A percentile compares a stretch with the other conserved stretches of the same genome.
These are phyloP conservation scores for Charadrius vociferus DNA, from an alignment of 2,113 vertebrate genomes.

Conservation along the genomic window DNA sequence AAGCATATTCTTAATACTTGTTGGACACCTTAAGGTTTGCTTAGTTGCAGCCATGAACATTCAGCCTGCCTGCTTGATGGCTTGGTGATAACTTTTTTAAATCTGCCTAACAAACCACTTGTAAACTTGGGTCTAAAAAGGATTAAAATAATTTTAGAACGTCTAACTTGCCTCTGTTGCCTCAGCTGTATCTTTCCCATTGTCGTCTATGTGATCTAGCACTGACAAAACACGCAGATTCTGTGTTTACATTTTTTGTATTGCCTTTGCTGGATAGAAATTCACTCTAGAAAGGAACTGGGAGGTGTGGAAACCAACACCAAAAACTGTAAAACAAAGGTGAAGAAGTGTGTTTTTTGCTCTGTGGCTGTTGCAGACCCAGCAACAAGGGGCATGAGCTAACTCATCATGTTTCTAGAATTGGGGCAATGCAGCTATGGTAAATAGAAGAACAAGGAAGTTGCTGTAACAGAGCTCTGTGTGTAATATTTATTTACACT, in stretches of 20 bases:
- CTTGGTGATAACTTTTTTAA: background rate
- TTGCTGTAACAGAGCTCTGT: background rate
- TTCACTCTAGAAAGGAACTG: background rate
- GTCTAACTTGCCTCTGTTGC: background rate
- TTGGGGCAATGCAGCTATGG: background rate
- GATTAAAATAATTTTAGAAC: background rate
- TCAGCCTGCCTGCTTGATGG: background rate
- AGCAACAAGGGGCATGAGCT: background rate
- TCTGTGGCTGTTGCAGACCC: background rate
- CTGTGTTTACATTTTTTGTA: accelerated
- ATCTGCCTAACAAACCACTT: background rate
- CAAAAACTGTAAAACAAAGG: background rate
- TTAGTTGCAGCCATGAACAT: background rate
- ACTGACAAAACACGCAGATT: background rate
- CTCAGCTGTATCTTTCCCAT: background rate
- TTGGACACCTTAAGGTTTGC: background rate
- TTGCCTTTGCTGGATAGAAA: background rate
- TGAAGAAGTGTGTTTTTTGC: background rate
- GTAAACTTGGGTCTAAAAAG: background rate
- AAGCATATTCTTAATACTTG: background rate
- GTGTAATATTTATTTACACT: background rate
- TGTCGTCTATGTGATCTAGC: background rate
- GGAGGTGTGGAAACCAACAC: background rate
- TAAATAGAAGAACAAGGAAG: background rate
- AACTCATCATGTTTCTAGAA: background rate